Conservation (phyloP, 1,140 invertebrate species). For the Papilio polyxenes region DNA sequence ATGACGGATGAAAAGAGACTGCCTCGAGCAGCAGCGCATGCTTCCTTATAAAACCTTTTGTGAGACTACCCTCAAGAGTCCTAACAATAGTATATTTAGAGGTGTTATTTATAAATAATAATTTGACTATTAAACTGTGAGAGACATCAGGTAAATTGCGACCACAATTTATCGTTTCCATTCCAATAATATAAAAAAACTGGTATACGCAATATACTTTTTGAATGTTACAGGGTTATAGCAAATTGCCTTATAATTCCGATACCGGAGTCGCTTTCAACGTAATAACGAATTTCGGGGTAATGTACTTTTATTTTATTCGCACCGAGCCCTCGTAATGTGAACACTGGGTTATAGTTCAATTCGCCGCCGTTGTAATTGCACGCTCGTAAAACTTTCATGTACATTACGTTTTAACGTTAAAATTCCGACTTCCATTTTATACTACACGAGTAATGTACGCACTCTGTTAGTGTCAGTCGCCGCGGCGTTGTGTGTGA, state of each 20-base stretch:
- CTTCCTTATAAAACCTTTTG: no score
- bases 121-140: neutral
- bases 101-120: neutral
- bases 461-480: conserved; percentile 36
- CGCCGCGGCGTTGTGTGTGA: conserved; percentile 24
- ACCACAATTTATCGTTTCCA: neutral
- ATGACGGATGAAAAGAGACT: no score
- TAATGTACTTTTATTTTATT: conserved; percentile 41
- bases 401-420: conserved; percentile 40
- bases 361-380: conserved; percentile 43
- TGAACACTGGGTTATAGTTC: conserved; percentile 46
- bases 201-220: conserved; percentile 9
- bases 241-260: conserved; percentile 34
- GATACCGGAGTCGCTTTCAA: conserved; percentile 17
- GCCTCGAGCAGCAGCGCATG: no score
- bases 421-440: conserved; percentile 33
- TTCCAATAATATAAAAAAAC: conserved; percentile 9
- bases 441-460: conserved; percentile 32
- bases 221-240: conserved; percentile 15
- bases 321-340: conserved; percentile 43
- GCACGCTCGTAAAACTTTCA: conserved; percentile 45
- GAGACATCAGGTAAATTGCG: neutral
- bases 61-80: no score
- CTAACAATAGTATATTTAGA: neutral
- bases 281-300: conserved; percentile 37